Evolutionary conservation across 1,140 invertebrate species (phyloP).

Genomic region (Drosophila orena): DNA sequence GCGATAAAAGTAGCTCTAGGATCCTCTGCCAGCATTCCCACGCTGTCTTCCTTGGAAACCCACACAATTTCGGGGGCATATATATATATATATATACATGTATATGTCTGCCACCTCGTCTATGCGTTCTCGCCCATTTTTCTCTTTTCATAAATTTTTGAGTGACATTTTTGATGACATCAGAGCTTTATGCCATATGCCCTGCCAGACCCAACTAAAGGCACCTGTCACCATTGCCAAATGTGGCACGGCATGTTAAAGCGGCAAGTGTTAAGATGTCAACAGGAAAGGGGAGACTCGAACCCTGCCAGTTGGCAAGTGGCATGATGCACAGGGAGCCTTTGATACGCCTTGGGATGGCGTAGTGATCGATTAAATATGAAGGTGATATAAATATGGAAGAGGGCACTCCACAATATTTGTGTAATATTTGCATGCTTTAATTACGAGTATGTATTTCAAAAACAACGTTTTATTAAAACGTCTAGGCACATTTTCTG

Average conservation of each 20-base stretch:
- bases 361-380: too few species aligned
- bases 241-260: conserved; percentile 76
- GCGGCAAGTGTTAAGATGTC: conserved; percentile 80
- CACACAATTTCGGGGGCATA: background rate
- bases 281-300: conserved; percentile 36
- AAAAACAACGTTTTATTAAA: too few species aligned
- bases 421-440: too few species aligned
- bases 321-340: background rate
- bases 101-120: conserved; percentile 38
- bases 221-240: conserved; percentile 81
- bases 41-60: conserved; percentile 13
- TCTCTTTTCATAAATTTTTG: conserved; percentile 79
- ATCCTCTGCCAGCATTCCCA: conserved; percentile 45
- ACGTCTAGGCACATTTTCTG: too few species aligned
- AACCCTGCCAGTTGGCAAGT: background rate
- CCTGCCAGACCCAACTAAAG: conserved; percentile 69
- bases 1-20: conserved; percentile 52
- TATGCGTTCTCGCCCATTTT: conserved; percentile 54
- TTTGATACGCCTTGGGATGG: conserved; percentile 36
- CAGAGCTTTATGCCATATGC: conserved; percentile 74
- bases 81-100: too few species aligned
- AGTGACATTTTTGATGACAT: conserved; percentile 83
- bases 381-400: background rate
- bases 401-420: too few species aligned
- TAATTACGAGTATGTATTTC: too few species aligned